Conservation (phyloP, 2,113 vertebrate species). For the Prionailurus bengalensis region DNA sequence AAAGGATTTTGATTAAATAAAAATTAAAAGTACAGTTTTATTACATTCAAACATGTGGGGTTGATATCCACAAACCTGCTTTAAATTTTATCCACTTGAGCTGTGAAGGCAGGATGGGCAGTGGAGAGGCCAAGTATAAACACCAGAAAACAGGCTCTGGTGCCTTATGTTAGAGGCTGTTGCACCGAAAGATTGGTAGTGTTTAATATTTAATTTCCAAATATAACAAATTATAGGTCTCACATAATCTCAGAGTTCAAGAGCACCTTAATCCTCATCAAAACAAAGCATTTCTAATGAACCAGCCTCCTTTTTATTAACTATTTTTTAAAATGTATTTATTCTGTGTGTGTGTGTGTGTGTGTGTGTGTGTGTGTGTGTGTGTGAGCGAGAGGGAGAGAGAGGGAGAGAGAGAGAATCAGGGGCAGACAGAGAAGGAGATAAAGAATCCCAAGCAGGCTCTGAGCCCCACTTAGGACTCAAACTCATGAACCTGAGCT, state of each 20-base stretch:
- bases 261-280: not conserved
- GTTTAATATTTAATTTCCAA: not conserved
- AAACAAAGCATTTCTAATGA: not conserved
- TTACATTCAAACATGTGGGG: not conserved
- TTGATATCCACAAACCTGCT: not conserved
- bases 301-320: too few species aligned
- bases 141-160: not conserved
- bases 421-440: too few species aligned
- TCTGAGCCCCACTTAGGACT: too few species aligned
- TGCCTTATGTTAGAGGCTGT: not conserved
- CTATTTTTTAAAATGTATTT: too few species aligned
- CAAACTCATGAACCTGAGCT: too few species aligned
- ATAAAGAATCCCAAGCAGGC: too few species aligned
- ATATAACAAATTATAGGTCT: not conserved
- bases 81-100: not conserved
- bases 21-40: not conserved
- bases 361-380: too few species aligned
- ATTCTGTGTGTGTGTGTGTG: too few species aligned
- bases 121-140: not conserved
- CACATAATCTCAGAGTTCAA: not conserved
- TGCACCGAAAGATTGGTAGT: not conserved
- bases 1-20: not conserved
- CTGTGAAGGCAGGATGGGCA: fast-evolving
- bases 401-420: too few species aligned
- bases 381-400: fast-evolving